Evolutionary conservation across 1,140 invertebrate genomes (phyloP).

Genomic region (Helicoverpa zea): DNA sequence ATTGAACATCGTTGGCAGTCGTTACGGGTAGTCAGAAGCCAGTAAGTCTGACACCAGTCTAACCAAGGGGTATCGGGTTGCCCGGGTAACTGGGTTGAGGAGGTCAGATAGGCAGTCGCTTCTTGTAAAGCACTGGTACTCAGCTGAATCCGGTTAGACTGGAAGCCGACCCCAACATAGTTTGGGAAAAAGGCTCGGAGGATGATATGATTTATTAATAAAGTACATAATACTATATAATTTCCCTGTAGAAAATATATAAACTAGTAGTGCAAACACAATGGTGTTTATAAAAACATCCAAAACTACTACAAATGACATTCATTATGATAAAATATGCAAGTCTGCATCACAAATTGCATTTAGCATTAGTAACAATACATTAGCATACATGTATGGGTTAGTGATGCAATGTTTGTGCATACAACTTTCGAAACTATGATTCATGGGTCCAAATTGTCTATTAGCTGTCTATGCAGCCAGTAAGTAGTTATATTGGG

Average conservation of each 20-base stretch:
- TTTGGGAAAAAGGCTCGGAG: too few relatives aligned
- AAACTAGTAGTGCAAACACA: not conserved
- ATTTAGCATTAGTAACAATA: conserved; percentile 16
- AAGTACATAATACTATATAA: not conserved
- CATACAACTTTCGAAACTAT: conserved; percentile 7
- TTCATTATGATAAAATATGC: conserved; percentile 10
- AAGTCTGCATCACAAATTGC: not conserved
- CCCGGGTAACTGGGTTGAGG: too few relatives aligned
- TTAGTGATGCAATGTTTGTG: conserved; percentile 20
- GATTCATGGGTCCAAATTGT: conserved; percentile 23
- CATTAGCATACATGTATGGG: conserved; percentile 23
- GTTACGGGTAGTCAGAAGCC: too few relatives aligned
- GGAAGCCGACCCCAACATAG: too few relatives aligned
- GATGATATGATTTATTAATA: too few relatives aligned
- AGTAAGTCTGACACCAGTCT: too few relatives aligned
- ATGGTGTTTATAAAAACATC: not conserved
- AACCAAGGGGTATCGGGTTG: too few relatives aligned
- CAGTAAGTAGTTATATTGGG: not conserved
- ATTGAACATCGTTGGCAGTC: too few relatives aligned
- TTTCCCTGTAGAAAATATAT: not conserved
- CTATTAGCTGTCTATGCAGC: not conserved
- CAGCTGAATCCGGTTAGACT: too few relatives aligned
- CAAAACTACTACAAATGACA: not conserved
- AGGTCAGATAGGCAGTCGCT: too few relatives aligned
- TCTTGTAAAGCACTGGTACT: too few relatives aligned